Conservation (phyloP, 2,888 invertebrate genomes). For the Microchrysa polita region DNA sequence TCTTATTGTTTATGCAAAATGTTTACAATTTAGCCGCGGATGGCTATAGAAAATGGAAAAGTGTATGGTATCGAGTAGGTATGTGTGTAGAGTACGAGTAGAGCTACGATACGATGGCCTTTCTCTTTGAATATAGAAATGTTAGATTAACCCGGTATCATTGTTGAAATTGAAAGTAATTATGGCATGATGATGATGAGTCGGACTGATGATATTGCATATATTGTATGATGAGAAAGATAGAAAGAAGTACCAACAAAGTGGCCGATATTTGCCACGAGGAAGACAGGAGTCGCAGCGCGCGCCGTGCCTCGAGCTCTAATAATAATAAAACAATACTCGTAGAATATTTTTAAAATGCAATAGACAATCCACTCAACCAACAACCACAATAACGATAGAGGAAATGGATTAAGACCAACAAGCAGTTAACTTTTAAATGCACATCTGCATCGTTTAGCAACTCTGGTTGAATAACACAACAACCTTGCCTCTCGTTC, state of each 20-base stretch:
- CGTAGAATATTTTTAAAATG: background rate
- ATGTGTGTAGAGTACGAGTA: too few species aligned
- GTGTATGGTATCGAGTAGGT: too few species aligned
- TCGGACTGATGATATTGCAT: background rate
- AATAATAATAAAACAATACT: too few species aligned
- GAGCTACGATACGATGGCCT: too few species aligned
- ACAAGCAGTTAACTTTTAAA: background rate
- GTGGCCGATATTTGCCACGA: too few species aligned
- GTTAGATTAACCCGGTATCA: too few species aligned
- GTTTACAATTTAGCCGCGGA: too few species aligned
- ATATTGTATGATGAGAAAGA: too few species aligned
- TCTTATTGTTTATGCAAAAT: too few species aligned
- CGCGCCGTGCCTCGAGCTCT: too few species aligned
- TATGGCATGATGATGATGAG: background rate
- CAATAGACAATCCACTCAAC: background rate
- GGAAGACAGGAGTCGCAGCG: background rate
- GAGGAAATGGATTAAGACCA: background rate
- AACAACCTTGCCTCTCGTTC: background rate
- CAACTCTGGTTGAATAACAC: background rate
- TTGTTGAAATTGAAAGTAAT: conserved; percentile 8
- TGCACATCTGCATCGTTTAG: background rate
- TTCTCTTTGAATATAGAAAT: too few species aligned
- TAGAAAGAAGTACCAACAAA: background rate
- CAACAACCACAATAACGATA: background rate
- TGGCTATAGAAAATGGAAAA: too few species aligned